These are phyloP conservation scores for Arctocebus calabarensis DNA, from an alignment of 2,797 vertebrate species.

Conservation along the genomic window DNA sequence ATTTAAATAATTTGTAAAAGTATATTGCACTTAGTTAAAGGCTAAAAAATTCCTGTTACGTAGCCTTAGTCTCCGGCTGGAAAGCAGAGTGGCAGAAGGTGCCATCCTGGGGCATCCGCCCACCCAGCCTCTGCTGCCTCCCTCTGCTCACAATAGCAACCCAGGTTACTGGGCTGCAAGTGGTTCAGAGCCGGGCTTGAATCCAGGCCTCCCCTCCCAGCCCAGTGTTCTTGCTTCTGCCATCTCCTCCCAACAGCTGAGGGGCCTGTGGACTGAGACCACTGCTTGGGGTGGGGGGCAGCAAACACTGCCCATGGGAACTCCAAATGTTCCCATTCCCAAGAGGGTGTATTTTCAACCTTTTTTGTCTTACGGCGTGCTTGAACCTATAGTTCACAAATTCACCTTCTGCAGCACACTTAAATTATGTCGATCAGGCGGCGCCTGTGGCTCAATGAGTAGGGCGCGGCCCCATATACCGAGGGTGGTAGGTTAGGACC, in stretches of 20 bases:
- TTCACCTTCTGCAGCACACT: no score
- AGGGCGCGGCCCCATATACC: no score
- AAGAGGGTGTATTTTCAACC: not conserved
- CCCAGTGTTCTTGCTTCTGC: no score
- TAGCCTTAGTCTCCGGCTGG: not conserved
- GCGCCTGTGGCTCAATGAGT: no score
- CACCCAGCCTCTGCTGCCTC: not conserved
- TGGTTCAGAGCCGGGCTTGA: not conserved
- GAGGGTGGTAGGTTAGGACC: no score
- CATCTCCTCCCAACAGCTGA: not conserved
- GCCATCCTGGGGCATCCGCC: fast-evolving
- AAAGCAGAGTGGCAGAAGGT: not conserved
- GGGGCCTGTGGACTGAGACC: not conserved
- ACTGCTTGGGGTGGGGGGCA: not conserved
- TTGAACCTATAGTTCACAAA: no score
- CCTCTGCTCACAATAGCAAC: not conserved
- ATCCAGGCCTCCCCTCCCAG: not conserved
- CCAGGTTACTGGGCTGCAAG: not conserved
- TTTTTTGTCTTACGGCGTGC: no score
- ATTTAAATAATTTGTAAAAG: not conserved
- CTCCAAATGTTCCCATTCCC: not conserved
- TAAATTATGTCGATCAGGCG: no score
- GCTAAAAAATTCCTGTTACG: not conserved
- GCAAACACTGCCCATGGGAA: no score
- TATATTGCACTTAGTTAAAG: not conserved